Base-by-base conservation (phyloP, 2,113 vertebrate genomes). In the Bufo bufo region DNA sequence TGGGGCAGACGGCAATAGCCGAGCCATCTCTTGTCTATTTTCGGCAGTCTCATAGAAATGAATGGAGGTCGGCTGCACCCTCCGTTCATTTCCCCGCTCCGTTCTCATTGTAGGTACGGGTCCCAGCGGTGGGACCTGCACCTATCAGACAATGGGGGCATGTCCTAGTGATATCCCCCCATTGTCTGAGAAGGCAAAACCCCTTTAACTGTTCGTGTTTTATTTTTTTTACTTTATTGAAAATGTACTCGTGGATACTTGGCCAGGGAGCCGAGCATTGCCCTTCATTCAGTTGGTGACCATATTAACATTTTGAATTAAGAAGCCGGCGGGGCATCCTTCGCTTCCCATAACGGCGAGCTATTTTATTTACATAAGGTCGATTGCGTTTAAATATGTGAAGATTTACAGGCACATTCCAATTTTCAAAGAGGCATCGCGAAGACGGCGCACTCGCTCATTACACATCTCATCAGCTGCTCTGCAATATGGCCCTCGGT, bases 401-500 rank as follows among this genome's bases (percentile, higher is more conserved):
- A 77, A 82, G 81, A 88, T 77, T 84, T 84, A 72, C 80, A 65
- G 87, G 58, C 61, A 65, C 49, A 77, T 88, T 88, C 81, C 87
- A 88, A 83, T 88, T 88, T 88, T 84, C 71, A 66, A 45, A 84
- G 87, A 83, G 47, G 56, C 87, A 75, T 78, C 54, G 20, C 49
- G 43, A 45, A 82, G 59, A 49, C 56, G 33, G 13, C 43, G 58
- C 87, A 10, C 58, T 77, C 61, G 16, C 77, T 87, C 87, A 77
- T 77, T 72, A 13, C 52, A 71, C 78, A 83, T 87, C 81, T 88
- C 81, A 84, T 88, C 87, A 88, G 13, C 81, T 52, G 71, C 58
- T 16, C 61, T 17, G 52, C 87, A 88, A 88, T 88, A 88, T 88
- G 87, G 87, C 87, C 87, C 72, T 83, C 71, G 47, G 87, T 88